phyloP scores from a whole-genome alignment of 2,888 invertebrate genomes.

The Teleogryllus oceanicus region DNA sequence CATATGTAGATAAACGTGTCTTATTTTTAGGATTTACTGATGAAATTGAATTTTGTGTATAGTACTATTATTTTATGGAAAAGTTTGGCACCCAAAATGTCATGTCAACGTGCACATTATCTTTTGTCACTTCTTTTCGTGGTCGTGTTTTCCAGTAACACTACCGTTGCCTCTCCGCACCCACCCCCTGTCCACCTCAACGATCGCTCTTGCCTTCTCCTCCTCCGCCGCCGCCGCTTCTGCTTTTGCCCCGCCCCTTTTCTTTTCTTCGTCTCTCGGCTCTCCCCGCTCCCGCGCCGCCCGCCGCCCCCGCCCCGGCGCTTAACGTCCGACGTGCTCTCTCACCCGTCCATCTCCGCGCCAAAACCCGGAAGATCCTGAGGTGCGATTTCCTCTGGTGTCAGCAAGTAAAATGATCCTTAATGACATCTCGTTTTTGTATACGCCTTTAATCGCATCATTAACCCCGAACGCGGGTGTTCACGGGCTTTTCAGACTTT shows the following conservation, averaged over 20 bases:
- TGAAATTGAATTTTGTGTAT: too few species aligned
- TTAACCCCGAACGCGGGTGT: not conserved
- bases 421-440: slow-evolving; percentile 18
- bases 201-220: not conserved
- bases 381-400: slow-evolving; percentile 1
- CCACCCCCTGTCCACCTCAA: too few species aligned
- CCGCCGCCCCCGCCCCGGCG: not conserved
- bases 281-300: not conserved
- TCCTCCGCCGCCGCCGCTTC: not conserved
- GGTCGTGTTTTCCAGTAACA: too few species aligned
- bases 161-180: too few species aligned
- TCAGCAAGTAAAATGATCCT: slow-evolving; percentile 18
- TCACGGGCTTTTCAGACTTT: not conserved
- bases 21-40: too few species aligned
- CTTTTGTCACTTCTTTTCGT: too few species aligned
- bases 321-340: not conserved
- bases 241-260: not conserved
- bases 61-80: too few species aligned
- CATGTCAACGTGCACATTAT: too few species aligned
- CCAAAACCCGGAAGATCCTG: not conserved
- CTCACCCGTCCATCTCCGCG: not conserved
- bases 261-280: not conserved
- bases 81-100: too few species aligned
- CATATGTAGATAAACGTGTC: too few species aligned
- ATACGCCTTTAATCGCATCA: slow-evolving; percentile 1